Evolutionary conservation across 2,113 vertebrate genomes (phyloP).

Genomic region (Agelaius phoeniceus): DNA sequence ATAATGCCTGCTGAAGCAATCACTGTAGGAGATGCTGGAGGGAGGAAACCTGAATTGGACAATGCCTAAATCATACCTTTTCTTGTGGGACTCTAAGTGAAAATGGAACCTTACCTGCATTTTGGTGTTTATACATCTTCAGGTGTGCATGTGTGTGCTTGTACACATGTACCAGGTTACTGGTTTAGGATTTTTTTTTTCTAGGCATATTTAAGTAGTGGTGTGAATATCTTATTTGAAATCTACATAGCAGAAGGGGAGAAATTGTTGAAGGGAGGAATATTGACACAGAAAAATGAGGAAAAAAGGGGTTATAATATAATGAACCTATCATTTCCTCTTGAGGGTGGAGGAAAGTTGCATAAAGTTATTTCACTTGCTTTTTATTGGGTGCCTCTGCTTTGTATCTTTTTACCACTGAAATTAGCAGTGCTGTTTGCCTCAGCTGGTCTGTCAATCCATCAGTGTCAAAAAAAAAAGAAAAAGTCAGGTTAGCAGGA

Average conservation of each 20-base stretch:
- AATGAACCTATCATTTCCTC: background rate
- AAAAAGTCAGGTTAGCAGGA: background rate
- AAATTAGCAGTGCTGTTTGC: background rate
- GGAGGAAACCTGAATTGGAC: background rate
- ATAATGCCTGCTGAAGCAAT: background rate
- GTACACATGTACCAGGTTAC: too few species aligned
- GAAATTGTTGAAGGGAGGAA: background rate
- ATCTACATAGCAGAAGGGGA: background rate
- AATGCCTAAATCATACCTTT: background rate
- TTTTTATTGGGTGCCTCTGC: background rate
- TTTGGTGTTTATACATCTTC: background rate
- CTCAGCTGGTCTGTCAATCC: conserved; percentile 6
- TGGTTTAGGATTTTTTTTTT: background rate
- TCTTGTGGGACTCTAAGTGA: background rate
- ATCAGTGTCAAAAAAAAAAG: background rate
- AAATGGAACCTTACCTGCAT: background rate
- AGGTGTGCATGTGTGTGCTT: background rate
- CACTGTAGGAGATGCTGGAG: background rate
- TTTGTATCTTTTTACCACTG: background rate
- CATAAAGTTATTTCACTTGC: background rate
- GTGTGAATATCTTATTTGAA: background rate
- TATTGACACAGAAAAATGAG: background rate
- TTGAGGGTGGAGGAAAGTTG: background rate
- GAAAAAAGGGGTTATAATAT: background rate
- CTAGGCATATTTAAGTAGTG: background rate